A percentile compares a stretch with the other conserved stretches of the same genome.
Conservation (phyloP, 2,888 invertebrate genomes). For the Epistrophe eligans region DNA sequence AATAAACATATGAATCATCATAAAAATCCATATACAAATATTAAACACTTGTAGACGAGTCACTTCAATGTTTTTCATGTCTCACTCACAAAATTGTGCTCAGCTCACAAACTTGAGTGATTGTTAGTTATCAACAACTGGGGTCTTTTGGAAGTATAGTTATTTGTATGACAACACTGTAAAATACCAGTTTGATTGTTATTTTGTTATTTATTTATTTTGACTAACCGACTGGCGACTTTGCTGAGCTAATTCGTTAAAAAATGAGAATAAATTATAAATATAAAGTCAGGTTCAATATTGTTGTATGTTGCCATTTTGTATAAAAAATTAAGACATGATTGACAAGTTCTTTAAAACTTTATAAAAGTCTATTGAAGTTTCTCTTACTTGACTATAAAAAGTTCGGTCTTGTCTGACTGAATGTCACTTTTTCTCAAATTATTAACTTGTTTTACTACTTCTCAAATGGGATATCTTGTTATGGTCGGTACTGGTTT, state of each 20-base stretch:
- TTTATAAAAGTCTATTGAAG: background rate
- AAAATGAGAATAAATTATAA: background rate
- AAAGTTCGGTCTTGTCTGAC: background rate
- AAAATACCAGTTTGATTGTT: constrained; percentile 8
- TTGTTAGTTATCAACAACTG: background rate
- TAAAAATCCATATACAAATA: constrained; percentile 7
- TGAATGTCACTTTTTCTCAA: background rate
- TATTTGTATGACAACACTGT: constrained; percentile 15
- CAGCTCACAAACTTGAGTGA: constrained; percentile 22
- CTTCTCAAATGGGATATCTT: background rate
- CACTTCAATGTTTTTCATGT: background rate
- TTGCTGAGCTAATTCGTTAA: background rate
- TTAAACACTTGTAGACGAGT: background rate
- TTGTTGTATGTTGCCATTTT: background rate
- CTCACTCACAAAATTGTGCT: constrained; percentile 22
- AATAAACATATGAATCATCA: constrained; percentile 23
- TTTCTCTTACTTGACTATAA: background rate
- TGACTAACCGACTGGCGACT: background rate
- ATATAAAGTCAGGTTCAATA: constrained; percentile 8
- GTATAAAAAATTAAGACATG: background rate
- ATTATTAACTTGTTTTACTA: background rate
- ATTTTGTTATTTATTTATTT: background rate
- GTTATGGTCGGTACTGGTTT: too few relatives aligned
- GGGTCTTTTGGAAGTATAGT: background rate
- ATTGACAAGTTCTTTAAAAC: constrained; percentile 1